Conservation (phyloP, 2,797 vertebrate species). For the Anguilla pacifica region DNA sequence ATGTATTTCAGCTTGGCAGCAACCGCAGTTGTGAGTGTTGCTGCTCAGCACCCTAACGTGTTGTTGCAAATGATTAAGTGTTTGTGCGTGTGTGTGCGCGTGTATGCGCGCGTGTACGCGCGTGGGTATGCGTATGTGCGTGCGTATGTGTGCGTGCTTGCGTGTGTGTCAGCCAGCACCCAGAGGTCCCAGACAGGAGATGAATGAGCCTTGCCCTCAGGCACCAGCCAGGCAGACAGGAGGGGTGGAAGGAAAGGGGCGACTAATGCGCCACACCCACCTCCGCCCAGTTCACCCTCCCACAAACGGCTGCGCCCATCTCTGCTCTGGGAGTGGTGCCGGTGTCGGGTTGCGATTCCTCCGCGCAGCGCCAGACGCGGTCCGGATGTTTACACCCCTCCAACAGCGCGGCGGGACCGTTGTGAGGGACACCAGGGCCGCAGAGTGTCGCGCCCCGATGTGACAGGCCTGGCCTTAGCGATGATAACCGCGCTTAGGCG, state of each 20-base stretch:
- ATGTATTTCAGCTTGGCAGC: too few relatives aligned
- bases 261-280: conserved; percentile 22
- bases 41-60: too few relatives aligned
- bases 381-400: background rate
- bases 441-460: conserved; percentile 23
- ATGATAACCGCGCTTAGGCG: conserved; percentile 31
- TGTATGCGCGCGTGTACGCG: background rate
- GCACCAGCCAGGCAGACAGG: conserved; percentile 39
- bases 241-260: conserved; percentile 30
- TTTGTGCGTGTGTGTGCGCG: conserved; percentile 8
- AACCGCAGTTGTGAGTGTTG: too few relatives aligned
- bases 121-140: background rate
- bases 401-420: background rate
- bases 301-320: background rate
- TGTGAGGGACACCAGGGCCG: conserved; percentile 14
- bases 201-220: conserved; percentile 43
- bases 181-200: conserved; percentile 41
- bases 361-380: too few relatives aligned
- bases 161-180: conserved; percentile 33
- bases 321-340: background rate
- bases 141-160: background rate
- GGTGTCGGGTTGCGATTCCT: background rate
- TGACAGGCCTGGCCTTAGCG: conserved; percentile 22
- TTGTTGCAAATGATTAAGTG: background rate
- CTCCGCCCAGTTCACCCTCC: background rate